Percentiles rank a stretch among this genome's conserved stretches.
Conservation (phyloP, 2,113 vertebrate species). For the Cebus imitator region DNA sequence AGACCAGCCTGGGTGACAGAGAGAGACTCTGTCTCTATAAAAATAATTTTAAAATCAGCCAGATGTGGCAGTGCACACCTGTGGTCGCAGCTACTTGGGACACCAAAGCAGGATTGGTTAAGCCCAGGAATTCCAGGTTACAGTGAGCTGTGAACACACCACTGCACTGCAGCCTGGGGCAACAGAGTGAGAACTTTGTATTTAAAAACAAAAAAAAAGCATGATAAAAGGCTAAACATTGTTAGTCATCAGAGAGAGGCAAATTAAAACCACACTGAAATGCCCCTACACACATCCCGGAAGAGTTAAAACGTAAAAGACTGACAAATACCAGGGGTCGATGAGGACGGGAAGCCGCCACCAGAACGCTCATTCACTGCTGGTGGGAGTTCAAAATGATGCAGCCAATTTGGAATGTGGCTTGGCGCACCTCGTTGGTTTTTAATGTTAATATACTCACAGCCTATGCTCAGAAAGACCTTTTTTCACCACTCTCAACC, state of each 20-base stretch:
- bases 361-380: fast-evolving
- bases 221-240: no score
- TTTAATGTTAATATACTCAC: fast-evolving
- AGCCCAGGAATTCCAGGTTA: no score
- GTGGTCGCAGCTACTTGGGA: no score
- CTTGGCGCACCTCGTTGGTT: no score
- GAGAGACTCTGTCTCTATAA: no score
- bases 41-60: no score
- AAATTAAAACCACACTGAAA: not conserved
- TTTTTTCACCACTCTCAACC: not conserved
- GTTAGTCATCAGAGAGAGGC: not conserved
- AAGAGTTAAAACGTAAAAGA: not conserved
- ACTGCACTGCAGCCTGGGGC: not conserved
- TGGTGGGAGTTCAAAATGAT: not conserved
- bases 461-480: not conserved
- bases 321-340: not conserved
- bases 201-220: not conserved
- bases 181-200: not conserved
- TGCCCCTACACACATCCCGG: not conserved
- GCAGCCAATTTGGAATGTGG: not conserved
- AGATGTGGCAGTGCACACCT: no score
- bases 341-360: not conserved
- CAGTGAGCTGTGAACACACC: not conserved
- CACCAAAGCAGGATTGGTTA: no score
- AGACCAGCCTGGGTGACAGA: no score